Evolutionary conservation across 2,888 invertebrate species (phyloP).

Genomic region (Scaptomyza polygonia): DNA sequence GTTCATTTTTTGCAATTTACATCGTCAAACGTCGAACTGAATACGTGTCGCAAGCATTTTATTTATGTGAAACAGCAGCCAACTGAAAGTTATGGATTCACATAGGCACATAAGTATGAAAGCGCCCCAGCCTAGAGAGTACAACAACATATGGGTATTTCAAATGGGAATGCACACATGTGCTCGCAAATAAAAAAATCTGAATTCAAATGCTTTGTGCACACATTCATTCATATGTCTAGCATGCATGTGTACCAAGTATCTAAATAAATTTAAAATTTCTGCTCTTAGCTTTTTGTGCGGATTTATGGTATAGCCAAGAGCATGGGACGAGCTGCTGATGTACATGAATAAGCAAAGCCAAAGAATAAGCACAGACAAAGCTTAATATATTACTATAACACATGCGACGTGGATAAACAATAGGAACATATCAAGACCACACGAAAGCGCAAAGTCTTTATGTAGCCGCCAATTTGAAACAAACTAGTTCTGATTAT

Average conservation of each 20-base stretch:
- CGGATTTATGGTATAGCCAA: constrained; percentile 10
- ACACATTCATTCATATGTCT: neutral
- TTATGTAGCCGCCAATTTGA: too few relatives aligned
- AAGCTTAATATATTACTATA: constrained; percentile 65
- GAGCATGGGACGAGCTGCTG: constrained; percentile 15
- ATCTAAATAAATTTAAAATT: constrained; percentile 65
- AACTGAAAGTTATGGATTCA: constrained; percentile 59
- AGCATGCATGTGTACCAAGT: constrained; percentile 20
- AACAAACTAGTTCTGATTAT: too few relatives aligned
- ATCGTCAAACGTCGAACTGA: constrained; percentile 37
- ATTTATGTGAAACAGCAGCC: constrained; percentile 63
- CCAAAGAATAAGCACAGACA: constrained; percentile 53
- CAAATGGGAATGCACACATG: constrained; percentile 7
- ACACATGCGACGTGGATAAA: constrained; percentile 76
- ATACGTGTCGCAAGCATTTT: constrained; percentile 67
- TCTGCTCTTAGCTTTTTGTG: constrained; percentile 22
- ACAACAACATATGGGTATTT: constrained; percentile 18
- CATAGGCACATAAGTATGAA: constrained; percentile 8
- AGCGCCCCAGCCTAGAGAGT: constrained; percentile 42
- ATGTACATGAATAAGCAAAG: constrained; percentile 57
- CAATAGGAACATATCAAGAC: constrained; percentile 15
- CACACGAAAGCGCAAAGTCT: too few relatives aligned
- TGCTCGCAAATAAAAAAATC: constrained; percentile 18
- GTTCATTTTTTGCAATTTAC: constrained; percentile 62
- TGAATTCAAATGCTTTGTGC: neutral